A percentile compares a stretch with the other conserved stretches of the same genome.
Evolutionary conservation across 30 jellyfish, hydroid and myxozoan genomes (phyloP).

Genomic region (Sanderia malayensis): DNA sequence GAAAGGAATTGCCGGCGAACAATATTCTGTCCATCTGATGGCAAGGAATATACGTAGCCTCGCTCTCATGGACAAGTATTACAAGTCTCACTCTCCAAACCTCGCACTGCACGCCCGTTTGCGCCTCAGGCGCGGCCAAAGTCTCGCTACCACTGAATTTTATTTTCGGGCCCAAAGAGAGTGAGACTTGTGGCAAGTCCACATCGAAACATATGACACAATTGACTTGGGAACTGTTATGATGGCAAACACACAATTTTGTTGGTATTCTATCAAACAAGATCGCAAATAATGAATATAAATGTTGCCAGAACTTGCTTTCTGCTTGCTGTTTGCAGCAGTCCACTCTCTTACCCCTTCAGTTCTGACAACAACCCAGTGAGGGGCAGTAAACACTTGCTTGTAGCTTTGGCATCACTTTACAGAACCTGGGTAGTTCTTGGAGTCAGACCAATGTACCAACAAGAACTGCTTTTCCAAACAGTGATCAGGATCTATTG

Average conservation of each 20-base stretch:
- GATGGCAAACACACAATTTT: too few relatives aligned
- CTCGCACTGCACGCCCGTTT: too few relatives aligned
- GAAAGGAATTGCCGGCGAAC: conserved; percentile 17
- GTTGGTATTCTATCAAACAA: conserved; percentile 19
- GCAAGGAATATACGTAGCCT: conserved; percentile 12
- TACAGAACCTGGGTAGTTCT: conserved; percentile 46
- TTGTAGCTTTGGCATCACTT: conserved; percentile 48
- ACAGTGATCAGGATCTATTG: too few relatives aligned
- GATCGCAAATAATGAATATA: conserved; percentile 18
- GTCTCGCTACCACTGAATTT: conserved; percentile 2
- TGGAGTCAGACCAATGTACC: conserved; percentile 28
- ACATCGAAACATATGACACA: too few relatives aligned
- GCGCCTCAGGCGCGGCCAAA: too few relatives aligned
- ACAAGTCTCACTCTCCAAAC: too few relatives aligned
- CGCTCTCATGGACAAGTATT: too few relatives aligned
- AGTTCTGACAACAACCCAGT: conserved; percentile 44
- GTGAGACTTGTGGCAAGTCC: conserved; percentile 20
- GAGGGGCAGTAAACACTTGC: conserved; percentile 13
- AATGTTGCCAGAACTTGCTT: conserved; percentile 8
- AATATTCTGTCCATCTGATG: conserved; percentile 3
- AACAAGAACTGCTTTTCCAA: too few relatives aligned
- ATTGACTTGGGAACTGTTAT: too few relatives aligned
- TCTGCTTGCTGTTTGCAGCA: conserved; percentile 24
- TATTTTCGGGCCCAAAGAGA: background rate
- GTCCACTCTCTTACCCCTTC: conserved; percentile 37